These are phyloP conservation scores for Mesembrinibis cayennensis DNA, from an alignment of 2,113 vertebrate species.

Conservation along the genomic window DNA sequence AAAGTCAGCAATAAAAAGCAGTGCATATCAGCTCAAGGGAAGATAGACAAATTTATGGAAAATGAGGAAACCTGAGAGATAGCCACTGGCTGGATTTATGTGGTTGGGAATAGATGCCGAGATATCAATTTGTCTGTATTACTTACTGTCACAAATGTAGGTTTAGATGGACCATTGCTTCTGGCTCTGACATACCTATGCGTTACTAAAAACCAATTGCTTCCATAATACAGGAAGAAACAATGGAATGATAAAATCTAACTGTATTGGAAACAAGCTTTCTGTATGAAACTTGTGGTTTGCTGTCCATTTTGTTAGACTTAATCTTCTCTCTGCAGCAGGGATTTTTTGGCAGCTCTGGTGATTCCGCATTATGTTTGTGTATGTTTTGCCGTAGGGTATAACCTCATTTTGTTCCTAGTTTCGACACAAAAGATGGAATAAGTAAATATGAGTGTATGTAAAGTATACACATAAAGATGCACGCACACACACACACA, in stretches of 20 bases:
- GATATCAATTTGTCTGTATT: conserved; percentile 10
- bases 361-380: conserved; percentile 7
- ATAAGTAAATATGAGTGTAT: neutral
- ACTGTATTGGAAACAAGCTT: conserved; percentile 9
- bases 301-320: conserved; percentile 13
- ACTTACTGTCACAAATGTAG: conserved; percentile 21
- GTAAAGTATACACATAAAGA: neutral
- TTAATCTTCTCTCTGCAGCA: conserved; percentile 4
- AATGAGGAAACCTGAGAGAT: conserved; percentile 25
- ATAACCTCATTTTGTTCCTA: conserved; percentile 11
- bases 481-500: neutral
- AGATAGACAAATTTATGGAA: conserved; percentile 26
- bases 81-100: conserved; percentile 20
- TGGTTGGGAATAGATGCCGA: conserved; percentile 2
- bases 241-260: conserved; percentile 55
- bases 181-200: conserved; percentile 17
- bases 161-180: conserved; percentile 34
- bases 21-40: neutral
- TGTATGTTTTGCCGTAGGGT: conserved; percentile 25
- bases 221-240: conserved; percentile 59
- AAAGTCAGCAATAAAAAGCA: neutral
- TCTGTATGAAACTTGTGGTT: conserved; percentile 32
- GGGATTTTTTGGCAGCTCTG: conserved; percentile 39
- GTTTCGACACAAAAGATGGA: neutral
- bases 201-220: conserved; percentile 1